These are phyloP conservation scores for Drosophila setifemur DNA, from an alignment of 1,140 invertebrate genomes.

Conservation along the genomic window DNA sequence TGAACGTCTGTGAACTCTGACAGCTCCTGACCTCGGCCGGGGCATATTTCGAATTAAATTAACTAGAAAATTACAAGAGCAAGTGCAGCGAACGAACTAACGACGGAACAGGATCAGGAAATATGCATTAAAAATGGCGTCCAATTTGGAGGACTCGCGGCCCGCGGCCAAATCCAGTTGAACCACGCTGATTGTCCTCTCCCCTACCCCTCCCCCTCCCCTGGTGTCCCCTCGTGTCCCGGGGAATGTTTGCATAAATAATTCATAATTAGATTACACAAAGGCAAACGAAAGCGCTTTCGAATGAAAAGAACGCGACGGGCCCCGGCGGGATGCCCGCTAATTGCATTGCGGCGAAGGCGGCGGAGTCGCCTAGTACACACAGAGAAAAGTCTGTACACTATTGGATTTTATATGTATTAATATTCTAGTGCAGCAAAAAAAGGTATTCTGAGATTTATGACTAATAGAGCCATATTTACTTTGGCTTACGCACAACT, in stretches of 20 bases:
- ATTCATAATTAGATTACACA: constrained; percentile 76
- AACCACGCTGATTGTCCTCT: constrained; percentile 6
- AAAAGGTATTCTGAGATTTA: no score
- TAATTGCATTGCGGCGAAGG: constrained; percentile 48
- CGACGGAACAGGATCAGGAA: constrained; percentile 9
- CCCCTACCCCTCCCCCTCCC: no score
- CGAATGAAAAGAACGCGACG: constrained; percentile 40
- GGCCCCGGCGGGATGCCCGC: constrained; percentile 8
- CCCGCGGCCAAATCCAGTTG: neutral
- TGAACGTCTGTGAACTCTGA: constrained; percentile 34
- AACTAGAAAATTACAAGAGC: constrained; percentile 37
- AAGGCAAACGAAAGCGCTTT: constrained; percentile 56
- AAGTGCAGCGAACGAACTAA: constrained; percentile 1
- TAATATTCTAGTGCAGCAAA: no score
- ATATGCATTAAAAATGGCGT: constrained; percentile 51
- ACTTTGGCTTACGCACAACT: no score
- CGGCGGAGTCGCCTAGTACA: neutral
- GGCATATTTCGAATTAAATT: constrained; percentile 48
- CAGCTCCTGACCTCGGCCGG: neutral
- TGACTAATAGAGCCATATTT: no score
- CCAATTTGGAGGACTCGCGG: constrained; percentile 38
- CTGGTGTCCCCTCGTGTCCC: no score
- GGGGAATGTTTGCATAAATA: constrained; percentile 69
- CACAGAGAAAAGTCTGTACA: neutral
- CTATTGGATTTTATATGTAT: no score